Base-by-base conservation (phyloP, 2,888 invertebrate genomes). In the Carpatolechia fugitivella region DNA sequence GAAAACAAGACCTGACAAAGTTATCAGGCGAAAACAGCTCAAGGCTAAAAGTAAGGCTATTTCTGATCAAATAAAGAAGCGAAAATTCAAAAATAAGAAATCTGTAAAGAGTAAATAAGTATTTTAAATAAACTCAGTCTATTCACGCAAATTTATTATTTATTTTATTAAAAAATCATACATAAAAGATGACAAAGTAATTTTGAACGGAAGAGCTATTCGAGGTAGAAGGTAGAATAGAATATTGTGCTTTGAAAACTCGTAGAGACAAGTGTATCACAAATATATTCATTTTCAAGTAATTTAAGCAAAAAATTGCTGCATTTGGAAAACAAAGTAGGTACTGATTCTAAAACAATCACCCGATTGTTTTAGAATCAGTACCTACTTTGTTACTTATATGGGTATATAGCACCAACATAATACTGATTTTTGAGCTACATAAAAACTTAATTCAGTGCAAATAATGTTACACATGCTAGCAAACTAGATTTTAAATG, bases 1-100 rank as follows among this genome's bases (percentile, higher is more conserved):
- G 58, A 85, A 77, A 62, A 76, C 76, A 52, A 81, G 78, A 59
- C 85, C 90, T 20, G 82, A 87, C 58, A 88, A 85, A 74, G 82
- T 86, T 0, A 91, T 90, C 18, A 73, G 90, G 60, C 79, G 90
- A 11, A 91, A 91, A 68, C 90, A 90, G 61, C 77, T 90, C 1
- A 89, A 84, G 65, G 86, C 85, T 3, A 88, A 89, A 60, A 85
- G 83, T 64, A 90, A 90, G 65, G 73, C 79, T 1, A 89, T 89
- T 56, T 87, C 88, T 14, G 85, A 85, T 59, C 84, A 90, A 69
- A 90, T 90, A 14, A 90, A 89, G 59, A 89, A 88, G 61, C 78
- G 85, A 56, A 89, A 85, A 68, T 72, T 85, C 30, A 83, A 82
- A 63, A 89, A 63, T 87, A 85, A 82, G 62, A 85, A 80, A 59